phyloP scores from a whole-genome alignment of 2,888 invertebrate genomes.

The Melipona bicolor region DNA sequence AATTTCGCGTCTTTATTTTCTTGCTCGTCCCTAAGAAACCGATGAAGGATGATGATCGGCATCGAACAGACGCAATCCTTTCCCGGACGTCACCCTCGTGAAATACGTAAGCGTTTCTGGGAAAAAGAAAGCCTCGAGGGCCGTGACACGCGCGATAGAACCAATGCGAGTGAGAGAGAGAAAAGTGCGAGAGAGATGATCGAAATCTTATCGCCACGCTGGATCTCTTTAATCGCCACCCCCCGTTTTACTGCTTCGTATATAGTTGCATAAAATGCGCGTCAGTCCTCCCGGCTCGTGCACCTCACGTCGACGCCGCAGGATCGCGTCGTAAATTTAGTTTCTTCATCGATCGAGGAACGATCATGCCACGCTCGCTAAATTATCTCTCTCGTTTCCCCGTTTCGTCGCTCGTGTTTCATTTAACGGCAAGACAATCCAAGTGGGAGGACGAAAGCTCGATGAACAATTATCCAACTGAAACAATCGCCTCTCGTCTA shows the following conservation, averaged over 20 bases:
- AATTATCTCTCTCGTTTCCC: slow-evolving; percentile 17
- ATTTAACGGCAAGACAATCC: background rate
- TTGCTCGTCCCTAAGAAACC: background rate
- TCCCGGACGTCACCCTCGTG: background rate
- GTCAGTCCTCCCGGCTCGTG: slow-evolving; percentile 23
- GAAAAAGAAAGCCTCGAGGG: slow-evolving; percentile 33
- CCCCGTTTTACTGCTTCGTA: slow-evolving; percentile 46
- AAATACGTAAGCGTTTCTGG: slow-evolving; percentile 15
- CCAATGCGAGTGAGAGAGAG: slow-evolving; percentile 1
- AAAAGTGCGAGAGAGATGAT: slow-evolving; percentile 33
- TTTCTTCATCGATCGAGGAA: slow-evolving; percentile 44
- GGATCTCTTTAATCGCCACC: slow-evolving; percentile 60
- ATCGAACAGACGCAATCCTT: background rate
- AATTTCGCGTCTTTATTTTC: background rate
- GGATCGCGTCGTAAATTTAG: slow-evolving; percentile 46
- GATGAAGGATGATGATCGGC: background rate
- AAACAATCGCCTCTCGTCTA: background rate
- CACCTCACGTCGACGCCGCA: slow-evolving; percentile 27
- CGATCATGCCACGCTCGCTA: slow-evolving; percentile 23
- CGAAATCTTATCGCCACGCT: slow-evolving; percentile 52
- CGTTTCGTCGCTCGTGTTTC: slow-evolving; percentile 40
- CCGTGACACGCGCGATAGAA: slow-evolving; percentile 44
- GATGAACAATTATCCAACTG: background rate
- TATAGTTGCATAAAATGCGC: slow-evolving; percentile 57
- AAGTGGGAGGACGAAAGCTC: background rate